phyloP scores from a whole-genome alignment of 2,113 vertebrate species.

The Entomyzon cyanotis region DNA sequence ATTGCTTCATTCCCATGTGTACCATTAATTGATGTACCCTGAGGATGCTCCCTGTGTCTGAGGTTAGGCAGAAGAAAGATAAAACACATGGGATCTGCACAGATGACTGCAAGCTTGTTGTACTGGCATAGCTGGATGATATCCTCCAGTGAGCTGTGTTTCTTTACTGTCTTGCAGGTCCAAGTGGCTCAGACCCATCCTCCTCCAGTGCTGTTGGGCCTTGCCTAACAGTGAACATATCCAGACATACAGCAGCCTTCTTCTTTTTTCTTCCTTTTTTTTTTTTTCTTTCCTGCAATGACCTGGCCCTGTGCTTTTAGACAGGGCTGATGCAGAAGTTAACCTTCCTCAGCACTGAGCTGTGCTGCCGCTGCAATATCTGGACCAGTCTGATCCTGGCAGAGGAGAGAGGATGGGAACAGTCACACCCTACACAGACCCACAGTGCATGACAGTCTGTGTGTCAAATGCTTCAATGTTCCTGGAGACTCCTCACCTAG shows the following conservation, averaged over 20 bases:
- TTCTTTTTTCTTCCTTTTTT: fast-evolving
- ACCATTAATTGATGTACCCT: neutral
- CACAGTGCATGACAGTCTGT: neutral
- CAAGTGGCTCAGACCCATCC: neutral
- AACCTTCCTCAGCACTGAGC: neutral
- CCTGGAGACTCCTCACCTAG: fast-evolving
- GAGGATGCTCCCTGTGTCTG: neutral
- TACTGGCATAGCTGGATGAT: neutral
- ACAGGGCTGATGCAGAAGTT: neutral
- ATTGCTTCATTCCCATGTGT: neutral
- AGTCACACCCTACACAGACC: neutral
- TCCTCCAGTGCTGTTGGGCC: neutral
- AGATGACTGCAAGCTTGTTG: neutral
- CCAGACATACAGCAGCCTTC: neutral
- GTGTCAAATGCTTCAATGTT: neutral
- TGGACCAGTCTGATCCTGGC: neutral
- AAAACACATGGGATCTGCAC: neutral
- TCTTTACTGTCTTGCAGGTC: conserved; percentile 17
- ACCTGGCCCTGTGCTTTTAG: neutral
- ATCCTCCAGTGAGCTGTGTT: neutral
- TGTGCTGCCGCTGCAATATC: neutral
- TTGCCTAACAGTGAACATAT: neutral
- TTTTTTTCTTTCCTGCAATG: neutral
- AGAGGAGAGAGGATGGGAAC: neutral
- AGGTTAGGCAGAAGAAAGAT: neutral